phyloP scores from a whole-genome alignment of 2,113 vertebrate genomes.

The Grus americana region DNA sequence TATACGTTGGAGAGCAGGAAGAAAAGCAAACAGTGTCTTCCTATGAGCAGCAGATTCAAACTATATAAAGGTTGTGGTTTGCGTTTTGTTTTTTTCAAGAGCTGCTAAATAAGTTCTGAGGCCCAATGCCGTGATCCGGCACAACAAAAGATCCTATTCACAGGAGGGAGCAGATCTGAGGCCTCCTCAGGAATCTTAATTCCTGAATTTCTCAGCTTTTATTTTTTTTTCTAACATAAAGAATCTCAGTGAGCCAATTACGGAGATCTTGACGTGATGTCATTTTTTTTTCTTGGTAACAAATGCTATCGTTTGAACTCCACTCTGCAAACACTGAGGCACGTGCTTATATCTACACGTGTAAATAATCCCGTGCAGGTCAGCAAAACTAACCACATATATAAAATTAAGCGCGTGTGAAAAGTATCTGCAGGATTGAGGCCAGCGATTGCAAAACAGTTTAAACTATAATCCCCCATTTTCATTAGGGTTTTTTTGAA shows the following conservation, averaged over 20 bases:
- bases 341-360: background rate
- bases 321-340: background rate
- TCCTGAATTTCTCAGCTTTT: background rate
- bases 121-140: background rate
- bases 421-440: background rate
- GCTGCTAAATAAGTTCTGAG: background rate
- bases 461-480: conserved; percentile 31
- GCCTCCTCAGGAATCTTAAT: background rate
- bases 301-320: background rate
- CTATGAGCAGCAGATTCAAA: background rate
- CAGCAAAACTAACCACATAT: background rate
- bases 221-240: background rate
- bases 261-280: background rate
- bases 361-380: background rate
- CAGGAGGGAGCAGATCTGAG: background rate
- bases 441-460: conserved; percentile 19
- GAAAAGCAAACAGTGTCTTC: background rate
- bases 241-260: background rate
- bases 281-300: background rate
- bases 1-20: background rate
- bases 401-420: background rate
- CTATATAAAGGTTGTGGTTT: background rate
- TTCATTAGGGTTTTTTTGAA: conserved; percentile 11
- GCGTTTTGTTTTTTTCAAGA: background rate
- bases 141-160: conserved; percentile 15